Percentiles rank a stretch among this genome's conserved stretches.
These are phyloP conservation scores for Eueides isabella DNA, from an alignment of 1,140 invertebrate species.

Conservation along the genomic window DNA sequence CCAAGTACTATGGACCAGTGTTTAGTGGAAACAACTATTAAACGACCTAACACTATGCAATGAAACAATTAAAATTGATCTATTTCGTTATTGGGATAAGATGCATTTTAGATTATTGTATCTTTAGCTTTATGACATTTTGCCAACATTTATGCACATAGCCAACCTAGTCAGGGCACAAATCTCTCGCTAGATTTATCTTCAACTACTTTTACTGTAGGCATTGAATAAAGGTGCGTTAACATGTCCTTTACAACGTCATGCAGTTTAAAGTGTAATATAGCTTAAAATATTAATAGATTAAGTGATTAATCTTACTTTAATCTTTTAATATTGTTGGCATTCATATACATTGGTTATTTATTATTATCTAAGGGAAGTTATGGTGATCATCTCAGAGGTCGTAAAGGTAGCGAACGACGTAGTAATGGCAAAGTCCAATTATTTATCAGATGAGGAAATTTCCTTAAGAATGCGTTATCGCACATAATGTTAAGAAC, in stretches of 20 bases:
- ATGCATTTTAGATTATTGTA: constrained; percentile 38
- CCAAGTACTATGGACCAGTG: constrained; percentile 76
- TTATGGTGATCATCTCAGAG: background rate
- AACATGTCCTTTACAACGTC: constrained; percentile 57
- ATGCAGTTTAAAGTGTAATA: constrained; percentile 28
- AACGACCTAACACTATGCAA: constrained; percentile 32
- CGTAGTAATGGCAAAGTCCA: too few species aligned
- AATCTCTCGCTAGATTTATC: constrained; percentile 73
- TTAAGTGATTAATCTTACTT: background rate
- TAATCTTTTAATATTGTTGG: background rate
- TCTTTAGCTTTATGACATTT: constrained; percentile 34
- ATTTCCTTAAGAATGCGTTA: background rate
- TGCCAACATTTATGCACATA: constrained; percentile 29
- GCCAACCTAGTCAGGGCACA: constrained; percentile 71
- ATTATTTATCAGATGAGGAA: too few species aligned
- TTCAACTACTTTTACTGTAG: constrained; percentile 68
- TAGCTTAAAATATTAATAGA: background rate
- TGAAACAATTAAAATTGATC: constrained; percentile 44
- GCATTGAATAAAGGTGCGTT: constrained; percentile 56
- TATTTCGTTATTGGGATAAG: constrained; percentile 46
- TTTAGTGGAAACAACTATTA: constrained; percentile 34
- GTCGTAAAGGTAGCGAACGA: background rate
- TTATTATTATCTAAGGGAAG: background rate
- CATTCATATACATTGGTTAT: background rate
- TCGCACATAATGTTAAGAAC: background rate